Percentiles rank a stretch among this genome's conserved stretches.
Evolutionary conservation across 2,888 invertebrate genomes (phyloP).

Genomic region (Calephelis perditalis): DNA sequence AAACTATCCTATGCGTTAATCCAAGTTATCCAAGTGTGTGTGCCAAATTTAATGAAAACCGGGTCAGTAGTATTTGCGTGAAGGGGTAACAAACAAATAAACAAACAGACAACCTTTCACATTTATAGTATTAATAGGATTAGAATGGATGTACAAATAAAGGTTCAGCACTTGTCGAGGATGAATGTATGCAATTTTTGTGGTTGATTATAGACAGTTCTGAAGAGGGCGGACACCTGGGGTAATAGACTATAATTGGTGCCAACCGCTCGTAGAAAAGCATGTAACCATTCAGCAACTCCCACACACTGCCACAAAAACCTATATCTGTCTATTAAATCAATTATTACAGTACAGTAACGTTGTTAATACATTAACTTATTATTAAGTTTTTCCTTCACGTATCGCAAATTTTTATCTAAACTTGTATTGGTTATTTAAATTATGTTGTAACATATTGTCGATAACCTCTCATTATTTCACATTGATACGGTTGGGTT

Average conservation of each 20-base stretch:
- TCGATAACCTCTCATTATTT: constrained; percentile 15
- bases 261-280: constrained; percentile 36
- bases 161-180: not conserved
- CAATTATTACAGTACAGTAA: constrained; percentile 20
- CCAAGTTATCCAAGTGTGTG: no score
- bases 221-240: constrained; percentile 43
- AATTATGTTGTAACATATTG: not conserved
- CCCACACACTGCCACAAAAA: constrained; percentile 34
- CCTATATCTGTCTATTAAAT: constrained; percentile 18
- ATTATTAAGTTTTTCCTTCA: constrained; percentile 5
- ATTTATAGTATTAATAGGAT: no score
- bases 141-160: not conserved
- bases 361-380: constrained; percentile 12
- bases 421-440: not conserved
- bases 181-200: constrained; percentile 29
- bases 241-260: constrained; percentile 54
- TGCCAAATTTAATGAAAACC: no score
- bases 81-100: no score
- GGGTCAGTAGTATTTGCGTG: no score
- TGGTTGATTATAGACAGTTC: constrained; percentile 19
- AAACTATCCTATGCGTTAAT: no score
- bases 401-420: constrained; percentile 13
- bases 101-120: no score
- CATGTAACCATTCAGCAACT: constrained; percentile 33
- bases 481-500: no score